A percentile compares a stretch with the other conserved stretches of the same genome.
phyloP scores from a whole-genome alignment of 2,888 invertebrate species.

The Dolichopus griseipennis region DNA sequence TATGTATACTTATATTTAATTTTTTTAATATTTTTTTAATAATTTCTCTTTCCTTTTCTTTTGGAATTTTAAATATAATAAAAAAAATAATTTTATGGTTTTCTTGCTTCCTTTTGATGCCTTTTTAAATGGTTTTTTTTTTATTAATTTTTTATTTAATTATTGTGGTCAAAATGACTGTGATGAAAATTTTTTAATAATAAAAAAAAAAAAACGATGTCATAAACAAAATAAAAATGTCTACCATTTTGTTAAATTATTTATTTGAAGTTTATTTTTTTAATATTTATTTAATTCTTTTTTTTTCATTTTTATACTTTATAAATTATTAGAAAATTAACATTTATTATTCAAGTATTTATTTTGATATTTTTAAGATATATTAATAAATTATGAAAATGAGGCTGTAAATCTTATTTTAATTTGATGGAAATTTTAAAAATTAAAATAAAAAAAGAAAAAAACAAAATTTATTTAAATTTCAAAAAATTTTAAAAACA shows the following conservation, averaged over 20 bases:
- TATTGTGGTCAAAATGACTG: neutral
- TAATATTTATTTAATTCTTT: no score
- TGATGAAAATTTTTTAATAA: neutral
- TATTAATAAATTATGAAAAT: neutral
- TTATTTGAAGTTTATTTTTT: neutral
- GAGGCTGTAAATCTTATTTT: neutral
- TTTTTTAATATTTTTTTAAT: no score
- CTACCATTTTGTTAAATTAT: neutral
- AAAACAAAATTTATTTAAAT: no score
- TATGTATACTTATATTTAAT: no score
- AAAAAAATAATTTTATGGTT: neutral
- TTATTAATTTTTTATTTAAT: no score
- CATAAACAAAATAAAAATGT: neutral
- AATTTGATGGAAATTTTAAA: neutral
- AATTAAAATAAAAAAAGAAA: no score
- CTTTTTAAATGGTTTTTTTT: neutral
- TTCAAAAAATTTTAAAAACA: no score
- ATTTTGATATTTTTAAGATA: neutral
- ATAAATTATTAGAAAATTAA: slow-evolving; percentile 2
- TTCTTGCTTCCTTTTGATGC: neutral
- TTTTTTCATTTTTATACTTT: neutral
- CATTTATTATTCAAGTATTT: neutral
- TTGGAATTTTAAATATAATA: no score
- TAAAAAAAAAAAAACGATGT: neutral
- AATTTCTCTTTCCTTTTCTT: no score